A percentile compares a stretch with the other conserved stretches of the same genome.
Evolutionary conservation across 1,140 invertebrate genomes (phyloP).

Genomic region (Drosophila suzukii): DNA sequence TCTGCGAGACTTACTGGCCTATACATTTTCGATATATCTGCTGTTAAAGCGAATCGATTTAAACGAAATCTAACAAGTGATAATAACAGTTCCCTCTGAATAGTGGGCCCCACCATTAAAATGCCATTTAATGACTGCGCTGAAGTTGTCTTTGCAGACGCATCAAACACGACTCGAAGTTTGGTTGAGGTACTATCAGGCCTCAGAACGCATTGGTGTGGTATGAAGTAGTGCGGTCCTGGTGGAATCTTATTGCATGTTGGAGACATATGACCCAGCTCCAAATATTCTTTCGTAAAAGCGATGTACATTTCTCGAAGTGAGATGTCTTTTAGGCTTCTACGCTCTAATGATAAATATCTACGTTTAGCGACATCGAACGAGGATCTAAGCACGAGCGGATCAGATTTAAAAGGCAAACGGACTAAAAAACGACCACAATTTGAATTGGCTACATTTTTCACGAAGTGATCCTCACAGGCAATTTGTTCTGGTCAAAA

Average conservation of each 20-base stretch:
- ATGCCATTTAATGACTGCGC: too few relatives aligned
- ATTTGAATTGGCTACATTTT: not conserved
- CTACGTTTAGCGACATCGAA: not conserved
- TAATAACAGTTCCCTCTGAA: too few relatives aligned
- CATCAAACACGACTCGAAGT: too few relatives aligned
- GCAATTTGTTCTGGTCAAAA: not conserved
- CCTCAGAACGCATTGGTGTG: too few relatives aligned
- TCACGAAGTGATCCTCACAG: not conserved
- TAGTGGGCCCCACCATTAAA: too few relatives aligned
- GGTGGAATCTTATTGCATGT: not conserved
- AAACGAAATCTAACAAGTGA: too few relatives aligned
- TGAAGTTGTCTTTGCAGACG: too few relatives aligned
- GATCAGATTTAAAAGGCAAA: slow-evolving; percentile 3
- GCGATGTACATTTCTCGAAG: not conserved
- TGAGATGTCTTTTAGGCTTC: not conserved
- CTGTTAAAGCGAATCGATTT: too few relatives aligned
- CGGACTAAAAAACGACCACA: not conserved
- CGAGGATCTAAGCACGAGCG: not conserved
- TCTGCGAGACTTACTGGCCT: too few relatives aligned
- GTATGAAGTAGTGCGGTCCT: not conserved
- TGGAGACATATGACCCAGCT: not conserved
- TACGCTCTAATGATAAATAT: not conserved
- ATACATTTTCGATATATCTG: too few relatives aligned
- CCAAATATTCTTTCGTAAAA: not conserved
- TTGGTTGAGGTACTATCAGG: too few relatives aligned